Evolutionary conservation across 2,113 vertebrate genomes (phyloP).

Genomic region (Jacana jacana): DNA sequence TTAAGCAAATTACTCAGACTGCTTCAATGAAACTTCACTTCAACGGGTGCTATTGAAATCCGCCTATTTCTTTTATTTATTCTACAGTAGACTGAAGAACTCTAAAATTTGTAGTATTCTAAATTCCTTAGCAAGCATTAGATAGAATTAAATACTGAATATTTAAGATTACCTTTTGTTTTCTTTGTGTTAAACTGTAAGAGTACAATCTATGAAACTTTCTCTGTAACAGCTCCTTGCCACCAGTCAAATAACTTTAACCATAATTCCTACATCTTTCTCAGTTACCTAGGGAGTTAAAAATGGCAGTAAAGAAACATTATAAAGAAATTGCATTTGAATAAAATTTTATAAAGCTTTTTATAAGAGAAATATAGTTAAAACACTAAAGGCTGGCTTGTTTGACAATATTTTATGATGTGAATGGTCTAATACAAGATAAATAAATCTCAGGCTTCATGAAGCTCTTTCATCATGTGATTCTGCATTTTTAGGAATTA

Average conservation of each 20-base stretch:
- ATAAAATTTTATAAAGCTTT: background rate
- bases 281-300: background rate
- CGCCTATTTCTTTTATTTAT: background rate
- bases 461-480: background rate
- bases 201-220: background rate
- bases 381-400: background rate
- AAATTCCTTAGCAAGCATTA: background rate
- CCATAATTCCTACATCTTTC: background rate
- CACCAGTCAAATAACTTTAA: background rate
- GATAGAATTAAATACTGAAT: background rate
- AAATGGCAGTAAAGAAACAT: background rate
- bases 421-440: background rate
- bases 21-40: background rate
- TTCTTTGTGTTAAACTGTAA: background rate
- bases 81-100: background rate
- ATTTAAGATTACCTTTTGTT: background rate
- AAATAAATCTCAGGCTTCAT: background rate
- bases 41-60: background rate
- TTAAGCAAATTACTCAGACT: background rate
- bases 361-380: background rate
- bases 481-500: background rate
- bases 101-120: background rate
- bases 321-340: background rate
- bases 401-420: accelerated
- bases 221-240: background rate